Conservation (phyloP, 2,797 vertebrate species). For the Coregonus sp. region DNA sequence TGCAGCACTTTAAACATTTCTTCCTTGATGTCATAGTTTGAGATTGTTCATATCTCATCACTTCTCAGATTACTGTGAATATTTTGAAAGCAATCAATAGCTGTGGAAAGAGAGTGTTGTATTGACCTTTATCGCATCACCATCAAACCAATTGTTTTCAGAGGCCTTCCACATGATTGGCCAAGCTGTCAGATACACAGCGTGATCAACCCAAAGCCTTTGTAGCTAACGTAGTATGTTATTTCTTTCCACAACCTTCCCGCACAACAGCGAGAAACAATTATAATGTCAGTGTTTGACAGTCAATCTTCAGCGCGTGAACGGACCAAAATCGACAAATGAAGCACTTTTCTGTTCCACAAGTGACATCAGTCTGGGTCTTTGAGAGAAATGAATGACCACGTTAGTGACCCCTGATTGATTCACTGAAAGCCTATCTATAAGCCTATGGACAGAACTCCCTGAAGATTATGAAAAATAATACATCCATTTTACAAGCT, state of each 20-base stretch:
- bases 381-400: background rate
- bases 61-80: background rate
- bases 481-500: background rate
- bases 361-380: background rate
- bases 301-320: background rate
- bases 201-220: background rate
- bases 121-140: background rate
- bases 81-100: slow-evolving; percentile 6
- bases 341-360: background rate
- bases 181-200: background rate
- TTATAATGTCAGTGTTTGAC: background rate
- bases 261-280: background rate
- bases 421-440: background rate
- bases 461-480: background rate
- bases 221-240: background rate
- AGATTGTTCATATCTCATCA: background rate
- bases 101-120: background rate
- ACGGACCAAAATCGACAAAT: background rate
- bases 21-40: slow-evolving; percentile 28
- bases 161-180: background rate
- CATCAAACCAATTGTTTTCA: background rate
- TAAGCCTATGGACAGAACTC: background rate
- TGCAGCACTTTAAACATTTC: slow-evolving; percentile 4
- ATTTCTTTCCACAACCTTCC: background rate
- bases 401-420: background rate